phyloP scores from a whole-genome alignment of 2,888 invertebrate species.

The Lamproptera curius region DNA sequence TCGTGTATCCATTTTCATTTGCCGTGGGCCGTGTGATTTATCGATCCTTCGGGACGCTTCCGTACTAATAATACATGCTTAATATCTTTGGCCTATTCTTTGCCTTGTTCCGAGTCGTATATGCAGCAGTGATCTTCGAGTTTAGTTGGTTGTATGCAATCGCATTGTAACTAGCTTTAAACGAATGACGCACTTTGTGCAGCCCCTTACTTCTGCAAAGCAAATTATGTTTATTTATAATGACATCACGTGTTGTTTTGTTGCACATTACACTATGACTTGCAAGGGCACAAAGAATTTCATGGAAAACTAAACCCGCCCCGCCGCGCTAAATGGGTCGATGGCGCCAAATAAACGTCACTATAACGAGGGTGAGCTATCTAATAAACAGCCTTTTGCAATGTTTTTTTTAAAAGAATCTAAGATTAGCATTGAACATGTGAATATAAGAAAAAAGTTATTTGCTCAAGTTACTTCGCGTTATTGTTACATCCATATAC shows the following conservation, averaged over 20 bases:
- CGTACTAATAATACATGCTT: slow-evolving; percentile 72
- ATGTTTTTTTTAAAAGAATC: background rate
- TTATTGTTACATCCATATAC: slow-evolving; percentile 35
- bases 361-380: slow-evolving; percentile 43
- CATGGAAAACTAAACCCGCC: slow-evolving; percentile 56
- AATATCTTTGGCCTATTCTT: slow-evolving; percentile 73
- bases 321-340: slow-evolving; percentile 70
- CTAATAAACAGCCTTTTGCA: slow-evolving; percentile 31
- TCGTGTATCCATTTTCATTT: slow-evolving; percentile 74
- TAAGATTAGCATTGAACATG: slow-evolving; percentile 21
- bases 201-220: slow-evolving; percentile 72
- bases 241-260: slow-evolving; percentile 48
- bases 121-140: slow-evolving; percentile 50
- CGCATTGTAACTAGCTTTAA: too few species aligned
- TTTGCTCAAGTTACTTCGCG: slow-evolving; percentile 33
- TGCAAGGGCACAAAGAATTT: slow-evolving; percentile 53
- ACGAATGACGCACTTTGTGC: slow-evolving; percentile 72
- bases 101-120: slow-evolving; percentile 60
- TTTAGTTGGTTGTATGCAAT: slow-evolving; percentile 64
- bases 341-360: slow-evolving; percentile 76
- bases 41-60: slow-evolving; percentile 65
- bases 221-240: slow-evolving; percentile 40
- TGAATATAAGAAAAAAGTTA: slow-evolving; percentile 17
- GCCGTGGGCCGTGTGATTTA: slow-evolving; percentile 72
- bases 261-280: slow-evolving; percentile 51